Conservation (phyloP, 2,888 invertebrate species). For the Gryllus longicercus region DNA sequence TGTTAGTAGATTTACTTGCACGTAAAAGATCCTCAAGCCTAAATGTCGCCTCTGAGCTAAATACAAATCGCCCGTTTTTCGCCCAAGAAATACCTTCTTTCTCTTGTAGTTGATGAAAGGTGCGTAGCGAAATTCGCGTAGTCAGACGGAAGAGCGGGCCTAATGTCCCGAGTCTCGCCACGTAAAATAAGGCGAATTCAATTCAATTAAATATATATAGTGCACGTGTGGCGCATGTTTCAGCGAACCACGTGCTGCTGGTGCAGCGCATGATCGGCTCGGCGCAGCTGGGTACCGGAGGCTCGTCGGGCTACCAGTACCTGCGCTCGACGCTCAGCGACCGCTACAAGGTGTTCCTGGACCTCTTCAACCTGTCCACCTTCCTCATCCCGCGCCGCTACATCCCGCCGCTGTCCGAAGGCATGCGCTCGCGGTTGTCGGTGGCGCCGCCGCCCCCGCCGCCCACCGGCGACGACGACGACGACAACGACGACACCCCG, state of each 20-base stretch:
- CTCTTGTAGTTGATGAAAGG: too few species aligned
- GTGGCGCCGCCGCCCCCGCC: conserved; percentile 27
- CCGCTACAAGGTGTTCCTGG: conserved; percentile 97
- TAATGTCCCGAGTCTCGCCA: too few species aligned
- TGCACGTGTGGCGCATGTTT: conserved; percentile 42
- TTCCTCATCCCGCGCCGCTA: conserved; percentile 88
- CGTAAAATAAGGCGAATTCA: too few species aligned
- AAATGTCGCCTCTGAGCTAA: too few species aligned
- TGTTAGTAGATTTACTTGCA: too few species aligned
- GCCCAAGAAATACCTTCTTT: too few species aligned
- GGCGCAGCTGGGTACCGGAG: conserved; percentile 93
- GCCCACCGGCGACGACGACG: neutral
- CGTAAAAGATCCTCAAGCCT: too few species aligned
- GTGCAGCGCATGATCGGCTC: conserved; percentile 99
- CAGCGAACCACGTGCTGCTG: conserved; percentile 97
- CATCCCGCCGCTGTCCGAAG: conserved; percentile 81
- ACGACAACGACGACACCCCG: too few species aligned
- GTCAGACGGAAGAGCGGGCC: too few species aligned
- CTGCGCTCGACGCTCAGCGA: conserved; percentile 94
- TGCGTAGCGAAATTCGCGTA: too few species aligned
- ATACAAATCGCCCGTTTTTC: too few species aligned
- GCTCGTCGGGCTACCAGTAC: conserved; percentile 97
- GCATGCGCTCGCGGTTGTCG: conserved; percentile 71
- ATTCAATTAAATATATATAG: too few species aligned
- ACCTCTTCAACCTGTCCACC: conserved; percentile 94